Evolutionary conservation across 2,113 vertebrate genomes (phyloP).

Genomic region (Lepidiolamprologus cunningtoni): DNA sequence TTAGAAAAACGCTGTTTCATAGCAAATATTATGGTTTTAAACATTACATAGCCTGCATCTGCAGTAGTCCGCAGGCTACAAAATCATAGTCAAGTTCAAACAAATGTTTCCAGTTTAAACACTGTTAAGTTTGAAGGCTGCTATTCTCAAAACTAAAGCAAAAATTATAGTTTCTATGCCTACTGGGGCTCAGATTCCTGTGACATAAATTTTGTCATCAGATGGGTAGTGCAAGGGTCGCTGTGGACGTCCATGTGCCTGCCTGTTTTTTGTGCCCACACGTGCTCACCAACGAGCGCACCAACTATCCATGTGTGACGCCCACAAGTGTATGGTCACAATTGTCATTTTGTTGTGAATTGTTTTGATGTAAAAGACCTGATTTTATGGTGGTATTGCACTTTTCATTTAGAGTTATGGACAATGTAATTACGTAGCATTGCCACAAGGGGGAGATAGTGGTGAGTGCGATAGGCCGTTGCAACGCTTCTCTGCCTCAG

Average conservation of each 20-base stretch:
- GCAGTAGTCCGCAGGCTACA: background rate
- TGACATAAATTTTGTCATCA: background rate
- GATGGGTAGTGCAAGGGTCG: background rate
- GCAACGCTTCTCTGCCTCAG: too few species aligned
- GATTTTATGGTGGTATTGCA: too few species aligned
- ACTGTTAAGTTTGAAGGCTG: background rate
- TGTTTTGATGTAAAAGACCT: too few species aligned
- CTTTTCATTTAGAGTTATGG: too few species aligned
- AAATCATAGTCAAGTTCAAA: background rate
- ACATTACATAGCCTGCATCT: background rate
- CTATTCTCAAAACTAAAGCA: background rate
- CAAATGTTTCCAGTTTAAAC: background rate
- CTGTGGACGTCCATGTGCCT: background rate
- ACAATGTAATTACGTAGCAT: too few species aligned
- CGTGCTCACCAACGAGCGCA: rapidly evolving
- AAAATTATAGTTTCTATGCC: background rate
- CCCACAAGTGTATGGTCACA: too few species aligned
- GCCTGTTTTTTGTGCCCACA: background rate
- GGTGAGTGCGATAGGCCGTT: too few species aligned
- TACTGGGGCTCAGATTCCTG: background rate
- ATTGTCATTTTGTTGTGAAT: rapidly evolving
- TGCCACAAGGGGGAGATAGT: too few species aligned
- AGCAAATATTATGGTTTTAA: background rate
- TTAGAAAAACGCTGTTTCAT: background rate
- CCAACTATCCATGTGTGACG: background rate